Percentiles rank a stretch among this genome's conserved stretches.
Conservation (phyloP, 2,888 invertebrate genomes). For the Xylota segnis region DNA sequence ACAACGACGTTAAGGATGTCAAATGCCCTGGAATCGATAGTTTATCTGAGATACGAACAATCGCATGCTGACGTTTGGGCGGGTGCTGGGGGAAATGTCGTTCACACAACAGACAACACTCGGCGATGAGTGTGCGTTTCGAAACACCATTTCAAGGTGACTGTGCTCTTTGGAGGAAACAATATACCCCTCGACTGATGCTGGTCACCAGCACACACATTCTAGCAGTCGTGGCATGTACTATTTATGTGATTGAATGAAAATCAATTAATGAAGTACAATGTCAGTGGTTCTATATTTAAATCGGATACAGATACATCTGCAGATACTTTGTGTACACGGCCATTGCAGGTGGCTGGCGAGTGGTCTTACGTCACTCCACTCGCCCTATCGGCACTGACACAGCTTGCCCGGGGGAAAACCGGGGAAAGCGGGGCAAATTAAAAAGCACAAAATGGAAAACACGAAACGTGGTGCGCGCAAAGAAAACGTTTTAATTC, state of each 20-base stretch:
- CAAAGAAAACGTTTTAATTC: conserved; percentile 62
- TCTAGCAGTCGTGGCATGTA: not conserved
- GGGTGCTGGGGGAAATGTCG: conserved; percentile 53
- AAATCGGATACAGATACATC: conserved; percentile 22
- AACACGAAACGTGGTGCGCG: conserved; percentile 25
- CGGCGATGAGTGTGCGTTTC: not conserved
- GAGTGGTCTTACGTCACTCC: conserved; percentile 53
- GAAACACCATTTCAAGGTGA: conserved; percentile 48
- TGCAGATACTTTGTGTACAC: not conserved
- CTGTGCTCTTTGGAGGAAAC: conserved; percentile 12
- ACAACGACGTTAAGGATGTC: conserved; percentile 39
- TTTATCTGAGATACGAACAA: conserved; percentile 26
- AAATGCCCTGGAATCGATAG: conserved; percentile 43
- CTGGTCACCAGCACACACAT: not conserved
- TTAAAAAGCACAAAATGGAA: conserved; percentile 20
- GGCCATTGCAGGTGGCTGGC: conserved; percentile 46
- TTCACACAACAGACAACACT: conserved; percentile 22
- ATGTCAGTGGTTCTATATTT: conserved; percentile 66
- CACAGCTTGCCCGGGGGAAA: not conserved
- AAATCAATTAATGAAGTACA: conserved; percentile 69
- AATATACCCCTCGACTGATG: conserved; percentile 9
- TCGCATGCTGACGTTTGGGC: conserved; percentile 25
- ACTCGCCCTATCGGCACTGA: conserved; percentile 17
- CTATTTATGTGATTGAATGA: conserved; percentile 49
- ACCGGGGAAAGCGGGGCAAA: no score